phyloP scores from a whole-genome alignment of 1,140 invertebrate genomes.

The Sitobion miscanthi region DNA sequence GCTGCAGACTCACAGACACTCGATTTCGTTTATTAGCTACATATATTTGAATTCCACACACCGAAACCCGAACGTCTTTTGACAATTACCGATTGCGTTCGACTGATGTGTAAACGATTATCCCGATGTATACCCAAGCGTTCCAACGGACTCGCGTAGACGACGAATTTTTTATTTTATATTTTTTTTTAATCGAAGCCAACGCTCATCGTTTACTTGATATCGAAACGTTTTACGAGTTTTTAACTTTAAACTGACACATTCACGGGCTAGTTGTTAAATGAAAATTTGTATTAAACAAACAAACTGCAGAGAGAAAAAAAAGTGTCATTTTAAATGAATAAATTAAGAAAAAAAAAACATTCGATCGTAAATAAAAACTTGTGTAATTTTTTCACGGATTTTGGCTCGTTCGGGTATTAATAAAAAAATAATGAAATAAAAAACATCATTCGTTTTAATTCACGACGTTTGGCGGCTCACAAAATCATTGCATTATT shows the following conservation, averaged over 20 bases:
- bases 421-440: not conserved
- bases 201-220: not conserved
- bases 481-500: not conserved
- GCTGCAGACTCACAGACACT: not conserved
- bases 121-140: not conserved
- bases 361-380: slow-evolving; percentile 36
- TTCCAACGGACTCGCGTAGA: not conserved
- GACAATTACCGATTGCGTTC: slow-evolving; percentile 1
- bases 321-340: slow-evolving; percentile 33
- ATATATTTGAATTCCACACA: not conserved
- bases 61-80: slow-evolving; percentile 22
- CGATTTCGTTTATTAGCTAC: not conserved
- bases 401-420: not conserved
- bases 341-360: slow-evolving; percentile 33
- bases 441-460: not conserved
- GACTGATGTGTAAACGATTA: slow-evolving; percentile 43
- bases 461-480: not conserved
- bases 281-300: slow-evolving; percentile 24
- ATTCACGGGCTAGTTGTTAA: slow-evolving; percentile 3
- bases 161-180: not conserved
- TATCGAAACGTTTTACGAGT: slow-evolving; percentile 28
- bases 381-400: slow-evolving; percentile 12
- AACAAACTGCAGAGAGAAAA: not conserved
- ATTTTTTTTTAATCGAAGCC: not conserved
- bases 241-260: slow-evolving; percentile 29